phyloP scores from a whole-genome alignment of 1,140 invertebrate species.

The Tachypleus tridentatus region DNA sequence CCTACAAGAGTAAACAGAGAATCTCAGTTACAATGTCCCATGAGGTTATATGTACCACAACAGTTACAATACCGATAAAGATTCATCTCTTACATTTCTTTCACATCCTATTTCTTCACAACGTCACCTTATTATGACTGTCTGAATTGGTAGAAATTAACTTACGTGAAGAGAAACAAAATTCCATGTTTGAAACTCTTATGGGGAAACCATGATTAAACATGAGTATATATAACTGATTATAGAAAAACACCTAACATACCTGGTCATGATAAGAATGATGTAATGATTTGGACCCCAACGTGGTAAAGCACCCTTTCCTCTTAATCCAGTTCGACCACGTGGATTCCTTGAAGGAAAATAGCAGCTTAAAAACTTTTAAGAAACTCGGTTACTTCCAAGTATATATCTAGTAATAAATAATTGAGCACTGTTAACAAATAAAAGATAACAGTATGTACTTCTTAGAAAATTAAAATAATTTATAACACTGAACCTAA shows the following conservation, averaged over 20 bases:
- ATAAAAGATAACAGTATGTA: no score
- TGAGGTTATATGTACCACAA: no score
- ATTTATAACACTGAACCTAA: no score
- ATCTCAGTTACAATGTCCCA: no score
- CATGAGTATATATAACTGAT: background rate
- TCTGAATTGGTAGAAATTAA: background rate
- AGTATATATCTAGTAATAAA: no score
- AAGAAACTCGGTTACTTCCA: background rate
- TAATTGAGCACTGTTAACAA: no score
- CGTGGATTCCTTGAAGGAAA: background rate
- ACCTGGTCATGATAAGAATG: slow-evolving; percentile 30
- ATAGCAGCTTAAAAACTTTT: background rate
- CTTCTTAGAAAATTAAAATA: no score
- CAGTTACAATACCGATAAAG: no score
- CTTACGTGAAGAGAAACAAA: background rate
- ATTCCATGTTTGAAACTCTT: background rate
- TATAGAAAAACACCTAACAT: background rate
- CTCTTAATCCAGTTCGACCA: slow-evolving; percentile 37
- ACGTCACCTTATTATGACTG: background rate
- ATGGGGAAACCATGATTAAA: no score
- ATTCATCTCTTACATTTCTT: no score
- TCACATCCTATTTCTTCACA: no score
- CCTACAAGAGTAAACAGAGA: slow-evolving; percentile 14
- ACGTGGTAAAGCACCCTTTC: slow-evolving; percentile 34
- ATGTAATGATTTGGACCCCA: slow-evolving; percentile 41